Evolutionary conservation across 2,797 vertebrate species (phyloP).

Genomic region (Otolemur crassicaudatus): DNA sequence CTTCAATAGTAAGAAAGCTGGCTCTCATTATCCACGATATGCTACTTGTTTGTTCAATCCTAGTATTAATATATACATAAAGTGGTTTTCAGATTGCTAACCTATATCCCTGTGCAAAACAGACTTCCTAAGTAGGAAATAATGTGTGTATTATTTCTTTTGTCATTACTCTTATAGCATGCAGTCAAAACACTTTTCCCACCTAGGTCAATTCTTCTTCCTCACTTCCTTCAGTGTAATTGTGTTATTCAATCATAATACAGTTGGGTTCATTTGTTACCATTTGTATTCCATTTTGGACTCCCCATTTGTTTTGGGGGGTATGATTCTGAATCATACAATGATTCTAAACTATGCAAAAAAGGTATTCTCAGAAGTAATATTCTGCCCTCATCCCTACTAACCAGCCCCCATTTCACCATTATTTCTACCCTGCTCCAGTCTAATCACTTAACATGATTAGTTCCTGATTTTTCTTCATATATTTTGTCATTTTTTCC

Average conservation of each 20-base stretch:
- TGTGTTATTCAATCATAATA: background rate
- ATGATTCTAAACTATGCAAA: background rate
- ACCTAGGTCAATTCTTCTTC: background rate
- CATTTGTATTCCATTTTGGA: background rate
- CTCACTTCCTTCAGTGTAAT: background rate
- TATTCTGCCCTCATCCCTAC: background rate
- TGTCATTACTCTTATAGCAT: background rate
- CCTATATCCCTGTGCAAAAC: background rate
- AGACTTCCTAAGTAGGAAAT: background rate
- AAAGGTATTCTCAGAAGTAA: background rate
- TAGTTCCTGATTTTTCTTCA: background rate
- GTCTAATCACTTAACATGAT: background rate
- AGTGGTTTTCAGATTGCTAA: constrained; percentile 15
- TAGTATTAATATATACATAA: background rate
- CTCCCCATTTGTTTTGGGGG: background rate
- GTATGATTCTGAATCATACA: background rate
- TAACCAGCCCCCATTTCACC: background rate
- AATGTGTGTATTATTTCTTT: background rate
- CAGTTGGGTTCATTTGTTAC: background rate
- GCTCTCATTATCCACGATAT: background rate
- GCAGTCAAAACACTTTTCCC: background rate
- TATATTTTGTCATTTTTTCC: background rate
- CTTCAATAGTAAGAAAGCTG: background rate
- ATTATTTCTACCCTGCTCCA: background rate
- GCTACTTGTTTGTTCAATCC: background rate